phyloP scores from a whole-genome alignment of 2,888 invertebrate genomes.

The Lampropteryx suffumata region DNA sequence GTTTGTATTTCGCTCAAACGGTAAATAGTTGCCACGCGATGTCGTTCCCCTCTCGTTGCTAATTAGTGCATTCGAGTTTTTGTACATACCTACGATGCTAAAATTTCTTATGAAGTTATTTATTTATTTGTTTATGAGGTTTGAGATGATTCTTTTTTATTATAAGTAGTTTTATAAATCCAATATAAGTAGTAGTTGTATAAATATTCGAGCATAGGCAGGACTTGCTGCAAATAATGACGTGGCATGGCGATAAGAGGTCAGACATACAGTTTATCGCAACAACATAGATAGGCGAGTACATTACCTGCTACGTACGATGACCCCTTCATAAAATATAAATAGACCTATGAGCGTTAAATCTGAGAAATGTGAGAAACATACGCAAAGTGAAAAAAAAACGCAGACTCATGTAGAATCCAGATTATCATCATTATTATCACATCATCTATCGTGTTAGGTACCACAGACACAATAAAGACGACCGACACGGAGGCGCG shows the following conservation, averaged over 20 bases:
- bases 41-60: slow-evolving; percentile 48
- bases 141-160: slow-evolving; percentile 45
- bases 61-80: slow-evolving; percentile 56
- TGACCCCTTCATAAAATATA: slow-evolving; percentile 19
- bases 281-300: neutral
- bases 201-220: too few relatives aligned
- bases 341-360: neutral
- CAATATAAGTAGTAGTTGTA: too few relatives aligned
- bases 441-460: too few relatives aligned
- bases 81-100: slow-evolving; percentile 46
- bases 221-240: slow-evolving; percentile 36
- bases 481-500: slow-evolving; percentile 35
- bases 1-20: slow-evolving; percentile 50
- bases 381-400: neutral
- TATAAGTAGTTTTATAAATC: too few relatives aligned
- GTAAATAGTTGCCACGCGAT: slow-evolving; percentile 46
- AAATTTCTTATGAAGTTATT: too few relatives aligned
- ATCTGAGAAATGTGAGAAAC: slow-evolving; percentile 18
- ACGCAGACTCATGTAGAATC: neutral
- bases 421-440: too few relatives aligned
- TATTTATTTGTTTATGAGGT: slow-evolving; percentile 39
- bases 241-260: slow-evolving; percentile 50
- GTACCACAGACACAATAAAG: slow-evolving; percentile 44
- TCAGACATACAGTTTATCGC: slow-evolving; percentile 39
- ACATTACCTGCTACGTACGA: too few relatives aligned